Percentiles rank a stretch among this genome's conserved stretches.
Conservation (phyloP, 2,888 invertebrate genomes). For the Clitarchus hookeri region DNA sequence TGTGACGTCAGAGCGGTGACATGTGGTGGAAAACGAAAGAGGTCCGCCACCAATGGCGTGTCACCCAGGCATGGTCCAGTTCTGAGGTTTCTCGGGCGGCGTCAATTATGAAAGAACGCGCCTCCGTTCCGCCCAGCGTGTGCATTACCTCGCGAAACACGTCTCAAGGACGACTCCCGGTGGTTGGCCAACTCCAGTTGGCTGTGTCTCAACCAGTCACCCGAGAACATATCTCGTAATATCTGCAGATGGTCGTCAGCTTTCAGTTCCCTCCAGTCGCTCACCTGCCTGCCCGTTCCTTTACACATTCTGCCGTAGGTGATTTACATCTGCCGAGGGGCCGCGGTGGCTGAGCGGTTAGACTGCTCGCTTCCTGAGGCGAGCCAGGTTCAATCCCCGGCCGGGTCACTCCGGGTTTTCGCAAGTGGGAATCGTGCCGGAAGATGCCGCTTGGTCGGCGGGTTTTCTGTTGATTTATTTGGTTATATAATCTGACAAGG, state of each 20-base stretch:
- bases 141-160: neutral
- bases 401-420: too few relatives aligned
- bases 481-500: too few relatives aligned
- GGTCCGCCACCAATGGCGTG: neutral
- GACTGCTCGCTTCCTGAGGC: too few relatives aligned
- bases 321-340: too few relatives aligned
- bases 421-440: too few relatives aligned
- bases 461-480: too few relatives aligned
- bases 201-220: neutral
- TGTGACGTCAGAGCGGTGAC: neutral
- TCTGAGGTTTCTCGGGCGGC: neutral
- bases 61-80: neutral
- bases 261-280: neutral
- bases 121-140: neutral
- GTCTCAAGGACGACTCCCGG: neutral
- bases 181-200: neutral
- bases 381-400: too few relatives aligned
- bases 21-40: neutral
- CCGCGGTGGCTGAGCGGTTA: too few relatives aligned
- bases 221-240: slow-evolving; percentile 7
- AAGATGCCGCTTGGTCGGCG: too few relatives aligned
- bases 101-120: neutral
- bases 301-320: too few relatives aligned
- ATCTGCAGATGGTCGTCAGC: neutral
- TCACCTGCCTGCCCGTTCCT: neutral